phyloP scores from a whole-genome alignment of 2,888 invertebrate genomes.

The Habrosyne pyritoides region DNA sequence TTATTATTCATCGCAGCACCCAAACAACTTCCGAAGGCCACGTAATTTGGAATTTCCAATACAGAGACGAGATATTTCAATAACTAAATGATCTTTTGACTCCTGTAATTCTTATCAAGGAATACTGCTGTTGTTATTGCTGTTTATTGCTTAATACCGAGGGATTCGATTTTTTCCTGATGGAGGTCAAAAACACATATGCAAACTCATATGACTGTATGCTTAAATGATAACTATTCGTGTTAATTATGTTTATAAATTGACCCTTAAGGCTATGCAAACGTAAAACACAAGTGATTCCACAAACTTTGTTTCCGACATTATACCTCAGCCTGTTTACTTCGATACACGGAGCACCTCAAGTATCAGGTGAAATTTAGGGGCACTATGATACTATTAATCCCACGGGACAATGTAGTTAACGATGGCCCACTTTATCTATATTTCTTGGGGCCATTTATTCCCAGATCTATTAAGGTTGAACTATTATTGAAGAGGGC shows the following conservation, averaged over 20 bases:
- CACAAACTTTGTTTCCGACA: slow-evolving; percentile 7
- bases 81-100: slow-evolving; percentile 8
- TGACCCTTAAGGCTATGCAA: slow-evolving; percentile 1
- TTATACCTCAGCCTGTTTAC: slow-evolving; percentile 4
- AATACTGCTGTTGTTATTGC: slow-evolving; percentile 6
- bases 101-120: too few relatives aligned
- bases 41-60: slow-evolving; percentile 20
- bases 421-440: slow-evolving; percentile 71
- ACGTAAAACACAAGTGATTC: neutral
- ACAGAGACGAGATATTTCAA: slow-evolving; percentile 9
- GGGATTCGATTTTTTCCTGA: too few relatives aligned
- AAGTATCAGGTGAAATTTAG: slow-evolving; percentile 39
- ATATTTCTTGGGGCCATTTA: slow-evolving; percentile 36
- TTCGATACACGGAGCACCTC: slow-evolving; percentile 11
- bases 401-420: slow-evolving; percentile 66
- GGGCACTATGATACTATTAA: slow-evolving; percentile 60
- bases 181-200: too few relatives aligned
- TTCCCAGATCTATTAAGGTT: slow-evolving; percentile 33
- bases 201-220: too few relatives aligned
- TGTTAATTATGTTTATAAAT: too few relatives aligned
- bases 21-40: slow-evolving; percentile 27
- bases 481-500: neutral
- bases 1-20: slow-evolving; percentile 43
- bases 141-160: neutral
- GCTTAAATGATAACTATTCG: too few relatives aligned